Conservation (phyloP, 1,140 invertebrate genomes). For the Aplysia californica region DNA sequence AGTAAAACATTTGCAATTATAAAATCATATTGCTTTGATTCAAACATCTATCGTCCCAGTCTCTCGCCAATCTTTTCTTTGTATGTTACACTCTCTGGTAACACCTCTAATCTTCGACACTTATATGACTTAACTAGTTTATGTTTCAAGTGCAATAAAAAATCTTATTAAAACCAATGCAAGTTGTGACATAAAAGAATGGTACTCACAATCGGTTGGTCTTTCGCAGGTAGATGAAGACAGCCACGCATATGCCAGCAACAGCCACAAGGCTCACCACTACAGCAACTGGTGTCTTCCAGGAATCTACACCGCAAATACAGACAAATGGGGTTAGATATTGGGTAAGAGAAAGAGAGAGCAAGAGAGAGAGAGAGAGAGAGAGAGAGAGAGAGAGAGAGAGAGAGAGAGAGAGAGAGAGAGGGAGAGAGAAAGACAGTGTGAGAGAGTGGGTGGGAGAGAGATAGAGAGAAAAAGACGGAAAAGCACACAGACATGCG, state of each 20-base stretch:
- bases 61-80: neutral
- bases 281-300: constrained; percentile 32
- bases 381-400: neutral
- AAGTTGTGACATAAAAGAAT: too few relatives aligned
- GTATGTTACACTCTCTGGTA: too few relatives aligned
- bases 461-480: too few relatives aligned
- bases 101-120: too few relatives aligned
- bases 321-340: neutral
- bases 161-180: too few relatives aligned
- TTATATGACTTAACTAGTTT: too few relatives aligned
- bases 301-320: neutral
- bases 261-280: constrained; percentile 24
- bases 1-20: neutral
- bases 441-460: too few relatives aligned
- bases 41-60: neutral
- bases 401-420: neutral
- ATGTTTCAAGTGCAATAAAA: too few relatives aligned
- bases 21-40: neutral
- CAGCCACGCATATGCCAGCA: neutral
- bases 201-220: constrained; percentile 30
- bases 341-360: neutral
- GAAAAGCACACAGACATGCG: too few relatives aligned
- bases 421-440: too few relatives aligned
- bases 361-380: neutral
- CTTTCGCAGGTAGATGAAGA: constrained; percentile 16